phyloP scores from a whole-genome alignment of 2,888 invertebrate species.

The Phaonia tiefii region DNA sequence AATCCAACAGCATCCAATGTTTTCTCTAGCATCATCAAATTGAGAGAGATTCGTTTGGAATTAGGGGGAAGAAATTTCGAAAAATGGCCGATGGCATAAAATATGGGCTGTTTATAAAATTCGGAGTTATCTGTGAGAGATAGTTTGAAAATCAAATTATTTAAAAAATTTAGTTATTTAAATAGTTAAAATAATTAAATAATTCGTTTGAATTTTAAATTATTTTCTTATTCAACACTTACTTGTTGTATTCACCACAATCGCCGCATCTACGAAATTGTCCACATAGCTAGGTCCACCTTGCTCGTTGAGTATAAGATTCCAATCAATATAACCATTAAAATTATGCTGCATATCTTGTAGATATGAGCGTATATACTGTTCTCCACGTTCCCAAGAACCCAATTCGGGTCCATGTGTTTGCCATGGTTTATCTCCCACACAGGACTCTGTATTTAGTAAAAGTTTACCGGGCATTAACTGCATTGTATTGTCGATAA shows the following conservation, averaged over 20 bases:
- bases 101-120: constrained; percentile 95
- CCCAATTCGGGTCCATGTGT: constrained; percentile 85
- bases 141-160: not conserved
- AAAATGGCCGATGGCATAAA: constrained; percentile 91
- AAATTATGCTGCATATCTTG: constrained; percentile 89
- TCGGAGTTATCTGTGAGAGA: constrained; percentile 81
- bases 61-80: constrained; percentile 86
- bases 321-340: constrained; percentile 96
- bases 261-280: constrained; percentile 87
- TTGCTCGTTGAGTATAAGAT: constrained; percentile 87
- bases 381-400: constrained; percentile 88
- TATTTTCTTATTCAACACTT: constrained; percentile 55
- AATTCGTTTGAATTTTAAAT: no score
- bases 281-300: constrained; percentile 90
- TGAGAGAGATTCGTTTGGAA: constrained; percentile 81
- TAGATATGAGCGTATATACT: constrained; percentile 86
- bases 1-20: constrained; percentile 81
- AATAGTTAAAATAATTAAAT: no score
- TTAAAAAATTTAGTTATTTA: no score
- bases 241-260: constrained; percentile 81
- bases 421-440: constrained; percentile 83
- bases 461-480: constrained; percentile 87
- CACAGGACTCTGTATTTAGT: constrained; percentile 90
- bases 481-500: constrained; percentile 84
- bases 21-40: constrained; percentile 68